Conservation (phyloP, 2,888 invertebrate genomes). For the Microctonus brassicae region DNA sequence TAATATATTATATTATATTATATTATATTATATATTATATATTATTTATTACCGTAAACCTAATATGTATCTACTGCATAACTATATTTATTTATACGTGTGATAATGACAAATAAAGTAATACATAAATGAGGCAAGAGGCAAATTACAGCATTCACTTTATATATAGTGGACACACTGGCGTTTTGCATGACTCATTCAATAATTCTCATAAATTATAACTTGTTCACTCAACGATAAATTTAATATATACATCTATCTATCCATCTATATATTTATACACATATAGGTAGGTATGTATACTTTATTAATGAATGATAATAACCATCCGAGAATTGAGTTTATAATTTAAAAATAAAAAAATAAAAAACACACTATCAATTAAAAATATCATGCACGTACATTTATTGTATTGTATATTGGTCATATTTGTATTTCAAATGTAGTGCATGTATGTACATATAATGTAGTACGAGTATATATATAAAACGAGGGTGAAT, state of each 20-base stretch:
- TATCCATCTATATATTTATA: not conserved
- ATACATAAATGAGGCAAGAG: not conserved
- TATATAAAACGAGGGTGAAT: not conserved
- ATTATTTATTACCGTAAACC: no score
- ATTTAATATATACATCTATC: not conserved
- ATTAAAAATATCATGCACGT: not conserved
- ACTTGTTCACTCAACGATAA: not conserved
- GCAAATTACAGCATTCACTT: not conserved
- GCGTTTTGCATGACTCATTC: not conserved
- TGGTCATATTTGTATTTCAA: no score
- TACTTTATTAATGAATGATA: no score
- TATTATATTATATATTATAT: no score
- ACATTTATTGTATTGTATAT: no score
- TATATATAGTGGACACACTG: not conserved
- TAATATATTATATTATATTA: no score
- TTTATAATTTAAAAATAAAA: not conserved
- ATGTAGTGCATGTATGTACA: no score
- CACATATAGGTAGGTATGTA: no score
- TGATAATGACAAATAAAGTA: not conserved
- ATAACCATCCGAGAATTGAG: no score
- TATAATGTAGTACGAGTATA: no score
- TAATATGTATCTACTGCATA: not conserved
- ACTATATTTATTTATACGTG: not conserved
- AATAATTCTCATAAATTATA: not conserved
- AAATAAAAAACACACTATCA: not conserved